A percentile compares a stretch with the other conserved stretches of the same genome.
Conservation (phyloP, 2,113 vertebrate species). For the Gobiocypris rarus region DNA sequence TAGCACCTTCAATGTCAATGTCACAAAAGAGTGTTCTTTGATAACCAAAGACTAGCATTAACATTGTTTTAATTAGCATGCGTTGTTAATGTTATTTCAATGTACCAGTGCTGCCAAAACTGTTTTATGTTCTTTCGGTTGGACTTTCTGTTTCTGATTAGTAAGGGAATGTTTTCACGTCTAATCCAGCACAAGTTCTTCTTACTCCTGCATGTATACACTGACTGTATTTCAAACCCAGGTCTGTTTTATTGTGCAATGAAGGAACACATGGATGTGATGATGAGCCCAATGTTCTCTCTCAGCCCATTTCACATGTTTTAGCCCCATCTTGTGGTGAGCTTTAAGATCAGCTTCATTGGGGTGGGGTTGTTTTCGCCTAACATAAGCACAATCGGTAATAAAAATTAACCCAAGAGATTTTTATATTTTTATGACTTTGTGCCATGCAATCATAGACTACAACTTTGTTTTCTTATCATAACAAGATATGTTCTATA, state of each 20-base stretch:
- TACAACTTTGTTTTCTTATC: not conserved
- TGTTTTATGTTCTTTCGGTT: not conserved
- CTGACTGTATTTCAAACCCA: not conserved
- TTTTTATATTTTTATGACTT: not conserved
- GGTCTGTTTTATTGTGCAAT: not conserved
- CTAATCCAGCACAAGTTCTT: not conserved
- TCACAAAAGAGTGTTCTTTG: not conserved
- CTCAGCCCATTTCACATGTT: not conserved
- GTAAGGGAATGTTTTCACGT: not conserved
- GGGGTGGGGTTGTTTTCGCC: conserved; percentile 21
- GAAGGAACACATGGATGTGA: not conserved
- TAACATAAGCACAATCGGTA: not conserved
- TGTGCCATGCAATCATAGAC: not conserved
- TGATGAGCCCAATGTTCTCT: not conserved
- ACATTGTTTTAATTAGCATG: not conserved
- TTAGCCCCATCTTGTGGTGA: not conserved
- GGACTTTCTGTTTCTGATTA: not conserved
- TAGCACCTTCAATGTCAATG: not conserved
- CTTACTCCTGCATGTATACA: conserved; percentile 6
- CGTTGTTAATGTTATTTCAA: not conserved
- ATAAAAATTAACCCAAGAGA: not conserved
- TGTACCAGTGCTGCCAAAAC: not conserved
- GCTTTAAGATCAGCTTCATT: not conserved
- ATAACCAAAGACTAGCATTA: not conserved
- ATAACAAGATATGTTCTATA: not conserved